phyloP scores from a whole-genome alignment of 2,797 vertebrate genomes.

The Sarcoramphus papa region DNA sequence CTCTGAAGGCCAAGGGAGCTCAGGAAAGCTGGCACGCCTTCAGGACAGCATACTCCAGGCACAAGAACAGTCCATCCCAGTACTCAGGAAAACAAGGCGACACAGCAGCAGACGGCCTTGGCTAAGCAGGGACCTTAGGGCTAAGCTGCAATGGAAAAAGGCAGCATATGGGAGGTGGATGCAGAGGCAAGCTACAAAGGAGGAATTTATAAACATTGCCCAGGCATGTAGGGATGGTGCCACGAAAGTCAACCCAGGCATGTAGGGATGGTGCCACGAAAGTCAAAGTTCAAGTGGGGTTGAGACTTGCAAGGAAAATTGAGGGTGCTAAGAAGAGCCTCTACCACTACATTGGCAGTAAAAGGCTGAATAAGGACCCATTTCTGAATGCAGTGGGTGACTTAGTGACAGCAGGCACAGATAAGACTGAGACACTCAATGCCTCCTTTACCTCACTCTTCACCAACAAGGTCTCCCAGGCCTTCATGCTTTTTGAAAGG shows the following conservation, averaged over 20 bases:
- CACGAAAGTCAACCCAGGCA: not conserved
- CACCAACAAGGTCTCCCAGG: not conserved
- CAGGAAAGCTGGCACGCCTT: not conserved
- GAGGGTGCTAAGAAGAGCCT: not conserved
- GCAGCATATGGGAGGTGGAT: not conserved
- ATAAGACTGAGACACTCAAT: not conserved
- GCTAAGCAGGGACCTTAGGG: not conserved
- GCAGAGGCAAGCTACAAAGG: not conserved
- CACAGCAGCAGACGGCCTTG: not conserved
- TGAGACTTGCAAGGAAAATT: not conserved
- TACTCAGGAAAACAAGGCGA: not conserved
- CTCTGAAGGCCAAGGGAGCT: not conserved
- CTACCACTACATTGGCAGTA: not conserved
- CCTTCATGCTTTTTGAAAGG: not conserved
- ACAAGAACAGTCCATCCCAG: not conserved
- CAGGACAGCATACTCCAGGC: not conserved
- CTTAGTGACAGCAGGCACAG: not conserved
- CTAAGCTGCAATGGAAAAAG: not conserved
- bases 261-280: not conserved
- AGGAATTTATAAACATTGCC: not conserved
- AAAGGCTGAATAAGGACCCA: not conserved
- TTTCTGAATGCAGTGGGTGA: not conserved
- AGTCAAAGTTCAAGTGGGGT: not conserved
- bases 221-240: not conserved
- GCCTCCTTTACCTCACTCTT: not conserved